Conservation (phyloP, 2,113 vertebrate species). For the Neopipo cinnamomea region DNA sequence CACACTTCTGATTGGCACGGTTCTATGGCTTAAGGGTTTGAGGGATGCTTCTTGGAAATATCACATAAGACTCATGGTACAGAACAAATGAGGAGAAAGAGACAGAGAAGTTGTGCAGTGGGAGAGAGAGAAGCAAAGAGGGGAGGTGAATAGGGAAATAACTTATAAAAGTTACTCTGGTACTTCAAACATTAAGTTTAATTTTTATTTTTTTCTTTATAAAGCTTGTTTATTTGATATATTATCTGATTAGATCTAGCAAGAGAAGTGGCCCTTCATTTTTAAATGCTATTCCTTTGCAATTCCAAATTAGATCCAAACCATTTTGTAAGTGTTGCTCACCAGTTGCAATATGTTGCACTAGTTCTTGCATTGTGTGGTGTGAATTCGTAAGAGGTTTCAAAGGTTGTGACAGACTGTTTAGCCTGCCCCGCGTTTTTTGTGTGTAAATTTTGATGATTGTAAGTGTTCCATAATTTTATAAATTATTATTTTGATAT, state of each 20-base stretch:
- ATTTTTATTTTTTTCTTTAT: neutral
- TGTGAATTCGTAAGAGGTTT: conserved; percentile 14
- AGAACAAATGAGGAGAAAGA: neutral
- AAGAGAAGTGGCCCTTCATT: neutral
- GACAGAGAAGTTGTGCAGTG: neutral
- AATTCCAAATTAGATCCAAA: neutral
- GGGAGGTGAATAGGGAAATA: neutral
- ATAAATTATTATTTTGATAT: neutral
- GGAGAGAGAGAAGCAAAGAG: neutral
- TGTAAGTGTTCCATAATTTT: neutral
- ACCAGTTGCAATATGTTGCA: neutral
- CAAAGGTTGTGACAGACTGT: neutral
- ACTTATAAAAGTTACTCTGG: neutral
- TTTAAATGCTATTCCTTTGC: neutral
- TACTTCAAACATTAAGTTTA: neutral
- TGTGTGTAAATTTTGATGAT: neutral
- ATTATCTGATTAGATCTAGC: neutral
- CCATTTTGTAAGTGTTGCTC: conserved; percentile 67
- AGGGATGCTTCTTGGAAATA: neutral
- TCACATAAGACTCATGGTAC: neutral
- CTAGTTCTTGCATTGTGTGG: conserved; percentile 23
- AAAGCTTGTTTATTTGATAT: neutral
- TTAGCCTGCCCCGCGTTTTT: neutral
- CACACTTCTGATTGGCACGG: neutral
- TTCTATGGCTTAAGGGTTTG: neutral